Base-by-base conservation (phyloP, 1,140 invertebrate species). In the Drosophila novamexicana region DNA sequence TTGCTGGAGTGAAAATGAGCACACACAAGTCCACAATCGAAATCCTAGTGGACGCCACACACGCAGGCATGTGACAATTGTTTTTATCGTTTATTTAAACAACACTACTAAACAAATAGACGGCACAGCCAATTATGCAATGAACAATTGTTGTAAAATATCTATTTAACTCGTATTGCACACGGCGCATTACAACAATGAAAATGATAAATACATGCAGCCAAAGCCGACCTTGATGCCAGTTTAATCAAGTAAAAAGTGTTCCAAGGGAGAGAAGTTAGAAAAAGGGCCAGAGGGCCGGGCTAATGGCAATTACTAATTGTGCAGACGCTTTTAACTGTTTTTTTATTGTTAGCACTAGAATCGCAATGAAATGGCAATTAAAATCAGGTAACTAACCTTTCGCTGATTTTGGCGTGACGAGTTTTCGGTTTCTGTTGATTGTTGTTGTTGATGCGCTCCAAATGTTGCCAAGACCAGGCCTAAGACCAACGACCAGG, bases 111-210 rank as follows among this genome's bases (percentile, higher is more conserved):
- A 63, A 75, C 54, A 74, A 79, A 68, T 42, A 59, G 39, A 65
- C 47, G 22, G 12, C 18, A 75, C 71, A 73, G 58, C 53, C 44
- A 56, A 68, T 83, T 83, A 80, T 83, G 80, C 73, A 83, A 83
- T 77, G 58, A 37, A 37, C 37, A 63, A 75, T 59, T 77, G 50
- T 81, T 80, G 57, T 65, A 75, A 72, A 75, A 75, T 65, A 61
- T 8, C 40, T 50, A 65, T 8, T 56, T 52, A 37, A 73, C 56
- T 57, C 74, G 45, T 54, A 47, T 45, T 56, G 40, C 58, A 69
- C 61, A 54, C 66, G 22, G 5, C 29, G 14, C 2, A 39, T 40
- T 39, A 40, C 49, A 32, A 65, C 52, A 49, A 64, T 40, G 12
- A 53, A 59, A 49, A 64, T 40, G 47, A 65, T 52, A 81, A 77